phyloP scores from a whole-genome alignment of 2,888 invertebrate species.

The Harpagoxenus sublaevis region DNA sequence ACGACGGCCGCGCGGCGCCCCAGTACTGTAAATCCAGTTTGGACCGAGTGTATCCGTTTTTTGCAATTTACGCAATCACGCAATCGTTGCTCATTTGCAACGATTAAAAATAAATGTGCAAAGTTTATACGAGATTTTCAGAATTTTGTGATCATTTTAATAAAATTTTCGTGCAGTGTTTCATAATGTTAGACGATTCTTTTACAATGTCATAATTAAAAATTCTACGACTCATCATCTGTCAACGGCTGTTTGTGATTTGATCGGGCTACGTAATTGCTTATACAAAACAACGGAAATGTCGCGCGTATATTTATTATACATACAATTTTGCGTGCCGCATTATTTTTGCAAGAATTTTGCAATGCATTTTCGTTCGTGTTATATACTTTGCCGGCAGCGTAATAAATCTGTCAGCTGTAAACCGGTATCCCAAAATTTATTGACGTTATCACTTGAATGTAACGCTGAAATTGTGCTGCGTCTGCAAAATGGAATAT shows the following conservation, averaged over 20 bases:
- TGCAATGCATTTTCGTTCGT: constrained; percentile 52
- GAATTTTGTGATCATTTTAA: not conserved
- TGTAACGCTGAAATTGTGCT: constrained; percentile 62
- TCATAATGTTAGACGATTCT: not conserved
- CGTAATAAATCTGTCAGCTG: constrained; percentile 53
- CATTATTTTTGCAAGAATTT: constrained; percentile 52
- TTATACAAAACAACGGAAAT: constrained; percentile 43
- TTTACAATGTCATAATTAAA: constrained; percentile 18
- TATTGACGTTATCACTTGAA: constrained; percentile 53
- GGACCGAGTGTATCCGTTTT: constrained; percentile 53
- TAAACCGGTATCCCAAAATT: constrained; percentile 50
- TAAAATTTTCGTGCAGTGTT: not conserved
- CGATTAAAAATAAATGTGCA: not conserved
- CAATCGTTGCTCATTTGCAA: not conserved
- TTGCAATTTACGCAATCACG: constrained; percentile 7
- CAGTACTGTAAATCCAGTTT: constrained; percentile 72
- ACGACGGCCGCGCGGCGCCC: constrained; percentile 57
- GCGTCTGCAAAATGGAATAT: constrained; percentile 36
- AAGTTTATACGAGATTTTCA: constrained; percentile 28
- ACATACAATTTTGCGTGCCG: constrained; percentile 42
- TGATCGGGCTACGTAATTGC: constrained; percentile 16
- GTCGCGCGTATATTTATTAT: constrained; percentile 53
- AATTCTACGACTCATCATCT: constrained; percentile 18
- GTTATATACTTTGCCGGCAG: constrained; percentile 51
- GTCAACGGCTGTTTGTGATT: constrained; percentile 31